A percentile compares a stretch with the other conserved stretches of the same genome.
phyloP scores from a whole-genome alignment of 1,140 invertebrate species.

The Leucophenga varia region DNA sequence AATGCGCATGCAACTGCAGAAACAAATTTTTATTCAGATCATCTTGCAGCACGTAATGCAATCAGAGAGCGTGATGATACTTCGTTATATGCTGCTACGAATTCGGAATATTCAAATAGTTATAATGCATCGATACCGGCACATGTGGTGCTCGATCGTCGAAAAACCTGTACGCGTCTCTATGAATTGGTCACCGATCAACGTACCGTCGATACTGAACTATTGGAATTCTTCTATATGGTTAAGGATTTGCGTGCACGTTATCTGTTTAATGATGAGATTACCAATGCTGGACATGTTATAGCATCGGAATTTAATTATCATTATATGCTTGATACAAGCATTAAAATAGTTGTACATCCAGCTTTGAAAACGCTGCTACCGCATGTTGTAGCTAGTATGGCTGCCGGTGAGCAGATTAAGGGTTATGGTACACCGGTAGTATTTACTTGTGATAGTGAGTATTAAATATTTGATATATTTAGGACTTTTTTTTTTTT shows the following conservation, averaged over 20 bases:
- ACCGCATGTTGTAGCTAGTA: conserved; percentile 52
- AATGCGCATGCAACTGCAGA: conserved; percentile 54
- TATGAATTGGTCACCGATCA: conserved; percentile 73
- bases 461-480: conserved; percentile 27
- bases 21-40: no score
- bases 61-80: no score
- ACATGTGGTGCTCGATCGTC: conserved; percentile 55
- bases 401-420: conserved; percentile 39
- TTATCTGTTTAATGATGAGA: conserved; percentile 69
- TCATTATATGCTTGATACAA: conserved; percentile 73
- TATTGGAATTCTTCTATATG: conserved; percentile 79
- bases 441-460: conserved; percentile 85
- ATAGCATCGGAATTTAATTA: conserved; percentile 80
- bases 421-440: conserved; percentile 66
- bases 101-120: no score
- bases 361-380: conserved; percentile 62
- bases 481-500: not conserved
- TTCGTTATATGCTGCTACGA: no score
- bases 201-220: conserved; percentile 71
- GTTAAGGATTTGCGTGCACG: conserved; percentile 60
- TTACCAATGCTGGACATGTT: conserved; percentile 77
- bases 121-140: conserved; percentile 42
- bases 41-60: no score
- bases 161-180: conserved; percentile 59
- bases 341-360: conserved; percentile 83